Evolutionary conservation across 2,797 vertebrate genomes (phyloP), one percentile per base, ranked within the genome.

Genomic region (Synanceia verrucosa): DNA sequence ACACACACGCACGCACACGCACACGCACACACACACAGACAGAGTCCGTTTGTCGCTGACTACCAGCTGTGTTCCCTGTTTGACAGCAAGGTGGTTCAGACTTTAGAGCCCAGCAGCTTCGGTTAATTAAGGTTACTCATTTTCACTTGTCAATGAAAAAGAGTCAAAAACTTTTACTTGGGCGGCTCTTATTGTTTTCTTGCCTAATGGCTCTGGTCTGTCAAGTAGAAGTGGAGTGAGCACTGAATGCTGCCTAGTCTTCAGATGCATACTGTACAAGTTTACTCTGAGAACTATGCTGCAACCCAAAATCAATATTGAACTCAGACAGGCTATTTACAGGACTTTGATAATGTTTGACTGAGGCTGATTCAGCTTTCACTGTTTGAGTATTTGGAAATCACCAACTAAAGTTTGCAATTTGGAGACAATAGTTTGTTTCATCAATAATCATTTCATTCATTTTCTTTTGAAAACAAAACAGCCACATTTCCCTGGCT

Each of bases 281-380:
- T 86, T 84, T 79, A 73, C 83, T 83, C 47, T 57, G 70, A 71
- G 70, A 77, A 76, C 59, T 58, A n/a, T 43, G 77, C 62, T 39
- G 55, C 23, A 74, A 78, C 80, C 60, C 28, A 71, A 86, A 88
- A 91, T 89, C 89, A 86, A 89, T 90, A 87, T 78, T 80, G 79
- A 85, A 78, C 84, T 68, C 51, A 58, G 66, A 78, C 73, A 84
- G 72, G 81, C 82, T 86, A 74, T 89, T 88, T 88, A 82, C 79
- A 76, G 79, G 72, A 84, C 78, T 76, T 76, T 81, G 72, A 86
- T 85, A 79, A 82, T 86, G 56, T 88, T 90, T 84, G 87, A 88
- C 82, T 80, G 82, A 74, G 71, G 63, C 73, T 65, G 76, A 78
- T 72, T 52, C 56, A 44, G 65, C 68, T 76, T 31, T 44, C 64